Base-by-base conservation (phyloP, 1,140 invertebrate species). In the Drosophila tani region DNA sequence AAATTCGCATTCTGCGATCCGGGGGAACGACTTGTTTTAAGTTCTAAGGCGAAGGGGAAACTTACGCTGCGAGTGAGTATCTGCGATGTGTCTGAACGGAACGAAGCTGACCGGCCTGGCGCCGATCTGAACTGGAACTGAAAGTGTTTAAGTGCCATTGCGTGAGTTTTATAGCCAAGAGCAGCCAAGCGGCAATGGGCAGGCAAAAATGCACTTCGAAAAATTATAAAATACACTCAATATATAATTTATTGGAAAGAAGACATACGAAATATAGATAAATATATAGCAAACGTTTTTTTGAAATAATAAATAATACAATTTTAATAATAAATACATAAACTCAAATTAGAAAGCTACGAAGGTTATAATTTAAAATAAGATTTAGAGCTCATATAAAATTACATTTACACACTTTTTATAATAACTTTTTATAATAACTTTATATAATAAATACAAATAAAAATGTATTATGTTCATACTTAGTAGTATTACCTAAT, bases 81-180 rank as follows among this genome's bases (percentile, higher is more conserved):
- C 32, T 41, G 46, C 38, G 19, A 60, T 56, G 19, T 45, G 38
- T 53, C 49, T 38, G 40, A 75, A 47, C 15, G 21, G n/a, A 43
- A 40, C 66, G 75, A 84, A 62, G 77, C 69, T 90, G 75, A 91
- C 56, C 67, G 70, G 2, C 35, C 41, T 67, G 75, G 60, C 50
- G 58, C 29, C 78, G 58, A 79, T 79, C 60, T 57, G 64, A 91
- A 85, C 60, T 60, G 62, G 81, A 68, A 88, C 86, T 88, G 78
- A 91, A 84, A 88, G 58, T 58, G 75, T 69, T 82, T 60, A 62
- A 50, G 75, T 67, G 67, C 50, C 58, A 62, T 24, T 76, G 75
- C 67, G 69, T 70, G 63, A 67, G 75, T 85, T 88, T 85, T 88
- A 90, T 88, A 85, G 71, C 47, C 55, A 67, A 63, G 71, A 66